Evolutionary conservation across 2,113 vertebrate species (phyloP), one percentile per base, ranked within the genome.

Genomic region (Hemiscyllium ocellatum): DNA sequence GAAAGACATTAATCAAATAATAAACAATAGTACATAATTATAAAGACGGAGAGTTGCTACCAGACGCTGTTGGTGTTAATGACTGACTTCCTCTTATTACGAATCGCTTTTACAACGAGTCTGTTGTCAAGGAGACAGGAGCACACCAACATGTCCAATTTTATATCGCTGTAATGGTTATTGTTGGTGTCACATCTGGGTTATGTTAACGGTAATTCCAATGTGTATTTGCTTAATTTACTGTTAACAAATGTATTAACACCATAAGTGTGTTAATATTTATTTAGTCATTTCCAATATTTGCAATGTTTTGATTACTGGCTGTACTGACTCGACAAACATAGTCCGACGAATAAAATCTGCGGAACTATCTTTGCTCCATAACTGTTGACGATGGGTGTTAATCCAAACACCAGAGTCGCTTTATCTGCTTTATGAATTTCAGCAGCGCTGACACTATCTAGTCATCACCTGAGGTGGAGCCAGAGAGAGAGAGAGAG

Each of bases 81-180:
- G 65, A 42, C 65, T 19, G 66, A 68, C 19, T 42, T 12, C 69
- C 10, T 61, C 52, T 90, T 89, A 52, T 87, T 56, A 12, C 47
- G 29, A 61, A 29, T 15, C 24, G 87, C 68, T 76, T 94, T 94
- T 50, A 94, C n/a, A 94, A 22, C 12, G n/a, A 68, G 42, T 68
- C 94, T 61, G 94, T 95, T 29, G 94, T 95, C 94, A 95, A 95
- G 94, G 94, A 76, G 72, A 95, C 94, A 52, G 94, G 42, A 12
- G 94, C 20, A 42, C 37, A 70, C 19, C 65, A 68, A 76, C 69
- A 19, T 15, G n/a, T 50, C 42, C 66, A 26, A 29, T 50, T 72
- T 52, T 52, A 61, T 76, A 68, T 3, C 26, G 12, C 13, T 50
- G 37, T 70, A 24, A 22, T 70, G 37, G n/a, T 69, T n/a, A 4